Conservation (phyloP, 2,797 vertebrate species). For the Furcifer pardalis region DNA sequence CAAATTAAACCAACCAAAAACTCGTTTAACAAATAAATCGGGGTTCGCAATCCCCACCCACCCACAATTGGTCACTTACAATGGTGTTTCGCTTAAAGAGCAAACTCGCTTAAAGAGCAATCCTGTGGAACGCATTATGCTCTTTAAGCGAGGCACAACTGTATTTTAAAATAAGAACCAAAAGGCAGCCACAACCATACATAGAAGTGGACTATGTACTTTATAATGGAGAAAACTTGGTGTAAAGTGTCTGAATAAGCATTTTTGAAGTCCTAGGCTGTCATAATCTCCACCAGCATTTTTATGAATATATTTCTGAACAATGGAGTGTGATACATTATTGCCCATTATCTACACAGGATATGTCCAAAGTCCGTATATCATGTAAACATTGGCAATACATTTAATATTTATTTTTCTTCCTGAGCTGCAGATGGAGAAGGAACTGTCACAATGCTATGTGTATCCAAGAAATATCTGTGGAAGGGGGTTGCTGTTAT, state of each 20-base stretch:
- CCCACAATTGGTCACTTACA: too few relatives aligned
- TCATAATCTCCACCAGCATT: slow-evolving; percentile 53
- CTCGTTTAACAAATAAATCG: too few relatives aligned
- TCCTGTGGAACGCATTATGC: too few relatives aligned
- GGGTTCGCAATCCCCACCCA: too few relatives aligned
- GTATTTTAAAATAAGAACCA: not conserved
- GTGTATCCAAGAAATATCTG: not conserved
- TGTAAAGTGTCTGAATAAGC: slow-evolving; percentile 48
- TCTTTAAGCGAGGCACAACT: too few relatives aligned
- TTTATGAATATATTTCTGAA: slow-evolving; percentile 37
- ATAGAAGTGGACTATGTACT: slow-evolving; percentile 32
- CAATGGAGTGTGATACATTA: not conserved
- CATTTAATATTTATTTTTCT: slow-evolving; percentile 23
- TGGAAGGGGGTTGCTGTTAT: slow-evolving; percentile 26
- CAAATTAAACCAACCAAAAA: too few relatives aligned
- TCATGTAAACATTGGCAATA: not conserved
- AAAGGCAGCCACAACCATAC: slow-evolving; percentile 50
- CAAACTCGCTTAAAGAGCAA: too few relatives aligned
- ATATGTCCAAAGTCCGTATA: slow-evolving; percentile 30
- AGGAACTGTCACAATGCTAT: not conserved
- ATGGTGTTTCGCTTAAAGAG: too few relatives aligned
- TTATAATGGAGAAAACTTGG: not conserved
- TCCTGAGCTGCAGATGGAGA: not conserved
- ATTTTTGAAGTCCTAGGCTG: slow-evolving; percentile 41
- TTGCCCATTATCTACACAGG: slow-evolving; percentile 24